phyloP scores from a whole-genome alignment of 2,888 invertebrate species.

The Drosophila infuscata region DNA sequence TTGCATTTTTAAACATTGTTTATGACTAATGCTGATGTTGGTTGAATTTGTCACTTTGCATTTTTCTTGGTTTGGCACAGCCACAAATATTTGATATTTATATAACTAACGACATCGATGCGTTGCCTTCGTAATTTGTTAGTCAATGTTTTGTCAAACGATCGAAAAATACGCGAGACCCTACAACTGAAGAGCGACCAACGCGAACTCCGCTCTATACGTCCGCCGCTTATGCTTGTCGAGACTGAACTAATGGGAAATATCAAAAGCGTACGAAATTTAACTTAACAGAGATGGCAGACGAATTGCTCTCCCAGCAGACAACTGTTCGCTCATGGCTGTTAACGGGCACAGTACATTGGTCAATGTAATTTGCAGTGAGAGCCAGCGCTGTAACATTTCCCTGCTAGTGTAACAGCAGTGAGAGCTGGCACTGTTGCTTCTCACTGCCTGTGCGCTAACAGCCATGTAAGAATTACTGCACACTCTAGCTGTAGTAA shows the following conservation, averaged over 20 bases:
- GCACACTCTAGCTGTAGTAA: background rate
- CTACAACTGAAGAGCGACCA: constrained; percentile 34
- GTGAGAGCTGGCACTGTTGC: constrained; percentile 2
- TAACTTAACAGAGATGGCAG: constrained; percentile 10
- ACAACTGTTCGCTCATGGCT: background rate
- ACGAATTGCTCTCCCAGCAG: constrained; percentile 16
- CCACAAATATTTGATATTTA: constrained; percentile 28
- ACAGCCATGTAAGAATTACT: constrained; percentile 24
- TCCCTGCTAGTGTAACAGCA: constrained; percentile 3
- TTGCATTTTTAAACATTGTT: constrained; percentile 49
- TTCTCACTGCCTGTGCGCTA: background rate
- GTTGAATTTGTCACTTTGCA: constrained; percentile 53
- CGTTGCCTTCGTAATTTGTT: constrained; percentile 22
- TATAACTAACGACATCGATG: constrained; percentile 52
- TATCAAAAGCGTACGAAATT: constrained; percentile 25
- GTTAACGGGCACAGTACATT: constrained; percentile 1
- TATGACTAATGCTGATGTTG: constrained; percentile 38
- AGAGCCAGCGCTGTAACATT: constrained; percentile 3
- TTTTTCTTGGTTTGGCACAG: constrained; percentile 34
- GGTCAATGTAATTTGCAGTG: constrained; percentile 2
- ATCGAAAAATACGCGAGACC: constrained; percentile 52
- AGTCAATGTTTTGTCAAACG: constrained; percentile 23
- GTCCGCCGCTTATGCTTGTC: constrained; percentile 47
- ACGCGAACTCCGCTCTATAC: constrained; percentile 39
- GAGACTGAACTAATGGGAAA: constrained; percentile 60